A percentile compares a stretch with the other conserved stretches of the same genome.
Evolutionary conservation across 2,113 vertebrate genomes (phyloP).

Genomic region (Acrocephalus kingi): DNA sequence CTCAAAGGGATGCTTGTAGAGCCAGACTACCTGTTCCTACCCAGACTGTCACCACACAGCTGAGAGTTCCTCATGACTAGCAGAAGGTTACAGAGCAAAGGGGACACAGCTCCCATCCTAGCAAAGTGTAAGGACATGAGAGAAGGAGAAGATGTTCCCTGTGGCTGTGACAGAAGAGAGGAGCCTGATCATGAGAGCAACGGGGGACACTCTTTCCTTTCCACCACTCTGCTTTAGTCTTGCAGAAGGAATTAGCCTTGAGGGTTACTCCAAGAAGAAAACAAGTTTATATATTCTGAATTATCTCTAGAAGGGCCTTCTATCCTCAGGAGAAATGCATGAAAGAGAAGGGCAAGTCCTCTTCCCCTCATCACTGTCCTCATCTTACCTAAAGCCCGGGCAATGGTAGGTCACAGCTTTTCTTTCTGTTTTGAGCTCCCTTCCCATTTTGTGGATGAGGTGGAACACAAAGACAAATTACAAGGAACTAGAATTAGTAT

Average conservation of each 20-base stretch:
- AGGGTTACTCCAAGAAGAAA: not conserved
- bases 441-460: not conserved
- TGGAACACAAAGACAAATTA: not conserved
- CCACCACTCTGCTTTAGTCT: not conserved
- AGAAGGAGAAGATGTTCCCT: not conserved
- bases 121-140: not conserved
- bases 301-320: not conserved
- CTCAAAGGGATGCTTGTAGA: not conserved
- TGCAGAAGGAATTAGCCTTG: not conserved
- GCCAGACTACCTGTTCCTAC: not conserved
- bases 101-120: accelerated
- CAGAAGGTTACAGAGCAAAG: not conserved
- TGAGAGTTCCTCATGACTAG: not conserved
- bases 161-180: not conserved
- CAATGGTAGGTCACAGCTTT: not conserved
- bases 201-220: not conserved
- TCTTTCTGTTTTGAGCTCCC: not conserved
- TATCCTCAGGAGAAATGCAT: not conserved
- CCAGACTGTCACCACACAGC: accelerated
- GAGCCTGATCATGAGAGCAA: not conserved
- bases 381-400: not conserved
- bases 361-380: not conserved
- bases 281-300: not conserved
- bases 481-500: not conserved
- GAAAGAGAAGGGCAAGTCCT: not conserved